phyloP scores from a whole-genome alignment of 2,888 invertebrate genomes.

The Ceraclea dissimilis region DNA sequence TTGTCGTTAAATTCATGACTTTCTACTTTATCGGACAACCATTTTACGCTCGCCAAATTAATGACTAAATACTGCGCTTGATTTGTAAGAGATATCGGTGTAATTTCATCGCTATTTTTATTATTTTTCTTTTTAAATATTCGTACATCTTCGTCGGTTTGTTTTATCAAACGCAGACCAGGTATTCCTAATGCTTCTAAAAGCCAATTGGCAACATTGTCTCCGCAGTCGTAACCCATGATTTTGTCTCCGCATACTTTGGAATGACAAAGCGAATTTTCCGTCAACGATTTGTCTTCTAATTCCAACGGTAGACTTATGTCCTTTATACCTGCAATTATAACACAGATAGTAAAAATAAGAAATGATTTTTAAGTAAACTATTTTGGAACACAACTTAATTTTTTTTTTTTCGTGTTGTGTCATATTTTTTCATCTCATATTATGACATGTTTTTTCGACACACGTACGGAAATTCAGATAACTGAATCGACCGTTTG shows the following conservation, averaged over 20 bases:
- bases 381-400: too few relatives aligned
- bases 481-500: too few relatives aligned
- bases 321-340: constrained; percentile 41
- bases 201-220: constrained; percentile 74
- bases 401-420: too few relatives aligned
- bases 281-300: constrained; percentile 27
- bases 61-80: constrained; percentile 81
- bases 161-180: constrained; percentile 62
- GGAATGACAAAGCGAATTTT: constrained; percentile 57
- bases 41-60: constrained; percentile 67
- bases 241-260: constrained; percentile 82
- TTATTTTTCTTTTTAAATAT: constrained; percentile 34
- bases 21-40: constrained; percentile 55
- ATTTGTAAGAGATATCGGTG: constrained; percentile 59
- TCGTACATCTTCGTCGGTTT: constrained; percentile 41
- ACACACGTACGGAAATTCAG: too few relatives aligned
- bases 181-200: constrained; percentile 60
- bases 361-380: too few relatives aligned
- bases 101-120: constrained; percentile 28
- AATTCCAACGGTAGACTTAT: constrained; percentile 49
- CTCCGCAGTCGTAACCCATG: constrained; percentile 77
- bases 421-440: too few relatives aligned
- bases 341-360: not conserved
- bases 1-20: constrained; percentile 45
- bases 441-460: too few relatives aligned